Percentiles rank a stretch among this genome's conserved stretches.
phyloP scores from a whole-genome alignment of 2,888 invertebrate species.

The Polia nebulosa region DNA sequence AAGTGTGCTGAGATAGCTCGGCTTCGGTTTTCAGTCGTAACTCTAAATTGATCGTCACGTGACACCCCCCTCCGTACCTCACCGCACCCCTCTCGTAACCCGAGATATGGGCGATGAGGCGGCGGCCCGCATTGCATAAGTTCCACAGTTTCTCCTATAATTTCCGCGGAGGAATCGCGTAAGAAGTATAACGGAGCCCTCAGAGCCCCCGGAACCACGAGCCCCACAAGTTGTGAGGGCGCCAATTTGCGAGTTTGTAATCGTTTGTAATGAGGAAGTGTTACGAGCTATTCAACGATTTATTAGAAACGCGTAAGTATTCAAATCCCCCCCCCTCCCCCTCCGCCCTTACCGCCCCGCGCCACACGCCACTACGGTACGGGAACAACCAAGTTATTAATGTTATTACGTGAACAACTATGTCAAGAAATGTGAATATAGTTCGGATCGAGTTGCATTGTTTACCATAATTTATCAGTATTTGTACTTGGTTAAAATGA shows the following conservation, averaged over 20 bases:
- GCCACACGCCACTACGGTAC: neutral
- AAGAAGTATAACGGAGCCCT: constrained; percentile 43
- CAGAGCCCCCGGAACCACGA: neutral
- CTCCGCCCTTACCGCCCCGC: neutral
- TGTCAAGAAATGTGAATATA: constrained; percentile 11
- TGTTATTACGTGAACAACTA: constrained; percentile 7
- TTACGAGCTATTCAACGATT: constrained; percentile 8
- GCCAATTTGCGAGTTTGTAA: constrained; percentile 36
- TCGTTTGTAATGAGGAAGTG: constrained; percentile 32
- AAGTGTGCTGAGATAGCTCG: constrained; percentile 61
- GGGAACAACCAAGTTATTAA: neutral
- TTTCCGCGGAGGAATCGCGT: constrained; percentile 74
- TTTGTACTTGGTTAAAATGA: neutral
- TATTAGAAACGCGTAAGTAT: constrained; percentile 7
- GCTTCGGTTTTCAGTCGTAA: constrained; percentile 75
- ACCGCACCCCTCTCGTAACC: constrained; percentile 64
- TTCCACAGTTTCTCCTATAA: constrained; percentile 73
- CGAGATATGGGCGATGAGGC: constrained; percentile 70
- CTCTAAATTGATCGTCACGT: constrained; percentile 80
- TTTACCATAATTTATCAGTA: neutral
- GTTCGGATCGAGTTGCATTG: neutral
- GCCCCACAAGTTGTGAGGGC: neutral
- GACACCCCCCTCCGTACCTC: constrained; percentile 65
- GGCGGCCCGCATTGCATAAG: constrained; percentile 75
- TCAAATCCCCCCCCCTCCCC: neutral